These are phyloP conservation scores for Rhabdomys pumilio DNA, from an alignment of 2,797 vertebrate species.

Conservation along the genomic window DNA sequence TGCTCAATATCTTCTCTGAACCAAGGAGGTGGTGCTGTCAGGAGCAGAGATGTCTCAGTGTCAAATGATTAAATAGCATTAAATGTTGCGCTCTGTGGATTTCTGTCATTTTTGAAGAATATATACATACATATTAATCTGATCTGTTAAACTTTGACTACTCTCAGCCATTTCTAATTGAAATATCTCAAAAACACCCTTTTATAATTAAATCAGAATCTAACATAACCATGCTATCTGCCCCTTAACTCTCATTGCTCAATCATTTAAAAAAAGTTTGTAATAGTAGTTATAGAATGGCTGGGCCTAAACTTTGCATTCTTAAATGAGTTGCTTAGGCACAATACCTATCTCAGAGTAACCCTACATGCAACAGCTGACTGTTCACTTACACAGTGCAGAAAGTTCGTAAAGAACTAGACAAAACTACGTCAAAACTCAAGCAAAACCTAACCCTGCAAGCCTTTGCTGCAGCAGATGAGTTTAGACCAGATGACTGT, in stretches of 20 bases:
- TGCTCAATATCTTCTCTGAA: not conserved
- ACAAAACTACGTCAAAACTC: not conserved
- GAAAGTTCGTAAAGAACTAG: not conserved
- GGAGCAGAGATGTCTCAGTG: not conserved
- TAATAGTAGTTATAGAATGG: not conserved
- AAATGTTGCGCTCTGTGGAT: not conserved
- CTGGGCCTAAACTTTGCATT: not conserved
- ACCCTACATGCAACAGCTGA: not conserved
- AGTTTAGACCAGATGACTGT: not conserved
- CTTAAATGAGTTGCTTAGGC: not conserved
- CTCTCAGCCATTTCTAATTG: too few species aligned
- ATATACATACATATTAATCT: not conserved
- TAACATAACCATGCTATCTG: not conserved
- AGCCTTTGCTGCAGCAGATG: not conserved
- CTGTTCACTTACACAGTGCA: not conserved
- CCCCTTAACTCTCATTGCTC: not conserved
- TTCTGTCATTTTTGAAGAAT: not conserved
- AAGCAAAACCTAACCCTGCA: not conserved
- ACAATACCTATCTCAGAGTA: not conserved
- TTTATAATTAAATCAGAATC: not conserved
- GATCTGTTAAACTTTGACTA: too few species aligned
- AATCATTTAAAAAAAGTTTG: not conserved
- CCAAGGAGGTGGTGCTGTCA: not conserved
- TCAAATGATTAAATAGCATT: not conserved
- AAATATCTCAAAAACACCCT: too few species aligned